A percentile compares a stretch with the other conserved stretches of the same genome.
Conservation (phyloP, 2,888 invertebrate genomes). For the Diaphora mendica region DNA sequence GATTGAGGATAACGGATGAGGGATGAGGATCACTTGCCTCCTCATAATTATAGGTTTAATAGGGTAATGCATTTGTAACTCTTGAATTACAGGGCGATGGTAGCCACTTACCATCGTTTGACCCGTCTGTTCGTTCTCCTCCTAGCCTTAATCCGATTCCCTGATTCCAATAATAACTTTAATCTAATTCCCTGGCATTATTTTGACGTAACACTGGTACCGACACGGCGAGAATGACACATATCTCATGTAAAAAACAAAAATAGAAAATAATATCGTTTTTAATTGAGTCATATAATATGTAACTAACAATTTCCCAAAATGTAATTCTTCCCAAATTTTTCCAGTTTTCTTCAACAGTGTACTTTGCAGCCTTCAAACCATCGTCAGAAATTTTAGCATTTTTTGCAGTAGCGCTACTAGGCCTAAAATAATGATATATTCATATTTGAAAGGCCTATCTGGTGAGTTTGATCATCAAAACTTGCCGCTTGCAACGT, state of each 20-base stretch:
- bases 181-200: too few species aligned
- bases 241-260: background rate
- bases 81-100: too few species aligned
- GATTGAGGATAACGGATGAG: too few species aligned
- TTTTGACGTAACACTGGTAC: too few species aligned
- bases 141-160: too few species aligned
- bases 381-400: conserved; percentile 79
- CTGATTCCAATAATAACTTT: too few species aligned
- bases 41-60: too few species aligned
- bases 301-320: conserved; percentile 70
- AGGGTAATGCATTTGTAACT: too few species aligned
- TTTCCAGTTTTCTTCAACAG: conserved; percentile 59
- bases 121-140: too few species aligned
- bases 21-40: too few species aligned
- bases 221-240: too few species aligned
- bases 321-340: conserved; percentile 65
- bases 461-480: background rate
- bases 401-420: conserved; percentile 85
- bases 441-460: background rate
- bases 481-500: background rate
- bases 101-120: too few species aligned
- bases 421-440: conserved; percentile 72
- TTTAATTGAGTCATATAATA: background rate
- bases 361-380: conserved; percentile 59
- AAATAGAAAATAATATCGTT: background rate